Evolutionary conservation across 2,797 vertebrate species (phyloP), one percentile per base, ranked within the genome.

Genomic region (Cirrhinus molitorella): DNA sequence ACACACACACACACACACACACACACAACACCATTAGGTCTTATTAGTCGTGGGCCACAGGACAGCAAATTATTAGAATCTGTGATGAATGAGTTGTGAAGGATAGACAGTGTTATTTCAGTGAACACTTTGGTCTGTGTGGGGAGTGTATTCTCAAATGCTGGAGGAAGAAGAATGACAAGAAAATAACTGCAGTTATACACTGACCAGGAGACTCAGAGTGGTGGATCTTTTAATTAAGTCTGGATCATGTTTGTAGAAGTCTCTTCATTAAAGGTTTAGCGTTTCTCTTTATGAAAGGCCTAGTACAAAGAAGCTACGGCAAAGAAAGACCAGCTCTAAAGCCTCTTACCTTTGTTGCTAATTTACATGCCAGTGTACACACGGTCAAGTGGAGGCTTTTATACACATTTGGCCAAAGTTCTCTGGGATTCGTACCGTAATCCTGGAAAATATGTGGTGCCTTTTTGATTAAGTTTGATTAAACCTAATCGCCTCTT

Each of bases 21-120:
- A 43, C 40, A 45, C 16, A 51, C 19, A 40, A 19, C 43, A 34
- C 70, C 66, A 86, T 85, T 86, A 86, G 71, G 70, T 81, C 84
- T 84, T 77, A 85, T 88, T 87, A 88, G 83, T 73, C 23, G 17
- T 65, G 59, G 84, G 79, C 78, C 59, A 71, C 85, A 59, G 57
- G 79, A 85, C 79, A 82, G 72, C 76, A 87, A 85, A 84, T 87
- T 81, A 85, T 87, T 84, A 81, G 66, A 83, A 81, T 74, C 68
- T 13, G 16, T 81, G 77, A 85, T 73, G 63, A 83, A 83, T 83
- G 77, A 47, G 37, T 61, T 73, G 34, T 5, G 7, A 61, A 83
- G 68, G 63, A 63, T 57, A 25, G 57, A 55, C 21, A 0, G 28
- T 25, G 67, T 68, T 65, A 51, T 40, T 73, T 84, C 70, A 84